Evolutionary conservation across 2,888 invertebrate genomes (phyloP), one percentile per base, ranked within the genome.

Genomic region (Drosophila mercatorum): DNA sequence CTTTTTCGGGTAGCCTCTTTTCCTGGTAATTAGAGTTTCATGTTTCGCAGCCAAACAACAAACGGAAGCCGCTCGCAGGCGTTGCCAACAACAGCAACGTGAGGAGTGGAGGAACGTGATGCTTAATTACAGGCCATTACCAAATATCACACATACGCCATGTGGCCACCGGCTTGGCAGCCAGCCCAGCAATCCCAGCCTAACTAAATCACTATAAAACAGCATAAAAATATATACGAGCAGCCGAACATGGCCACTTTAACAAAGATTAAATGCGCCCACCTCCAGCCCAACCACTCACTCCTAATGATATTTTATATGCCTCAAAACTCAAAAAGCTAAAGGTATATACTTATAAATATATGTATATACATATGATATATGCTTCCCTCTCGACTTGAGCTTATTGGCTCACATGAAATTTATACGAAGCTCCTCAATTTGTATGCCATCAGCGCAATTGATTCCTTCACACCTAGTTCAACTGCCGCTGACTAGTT

Each of bases 81-180:
- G 68, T 63, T 58, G 31, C 70, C 56, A 60, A 68, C 52, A 81
- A 79, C 56, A 60, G 59, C 52, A 81, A 79, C 57, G 44, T 57
- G 31, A n/a, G 5, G 71, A 60, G 22, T 63, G 65, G 57, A 74
- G 62, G 52, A 76, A 82, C 71, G 86, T 82, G 83, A 76, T 81
- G 80, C 86, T 75, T 83, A 83, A 83, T 83, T 83, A 88, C 83
- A 80, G 72, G 77, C 86, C 86, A 85, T 83, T 83, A 85, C 80
- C 83, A 82, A 88, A 85, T 82, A 83, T 83, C 77, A 77, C 88
- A 88, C 83, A 88, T 83, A 80, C 87, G 87, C 80, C 87, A 73
- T 71, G 87, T 77, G 85, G 74, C 65, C 61, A 47, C 5, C 56
- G 47, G 78, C 60, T 31, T 31, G 52, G 44, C 28, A 38, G 63